Percentiles rank a stretch among this genome's conserved stretches.
Conservation (phyloP, 1,140 invertebrate species). For the Drosophila cardini region DNA sequence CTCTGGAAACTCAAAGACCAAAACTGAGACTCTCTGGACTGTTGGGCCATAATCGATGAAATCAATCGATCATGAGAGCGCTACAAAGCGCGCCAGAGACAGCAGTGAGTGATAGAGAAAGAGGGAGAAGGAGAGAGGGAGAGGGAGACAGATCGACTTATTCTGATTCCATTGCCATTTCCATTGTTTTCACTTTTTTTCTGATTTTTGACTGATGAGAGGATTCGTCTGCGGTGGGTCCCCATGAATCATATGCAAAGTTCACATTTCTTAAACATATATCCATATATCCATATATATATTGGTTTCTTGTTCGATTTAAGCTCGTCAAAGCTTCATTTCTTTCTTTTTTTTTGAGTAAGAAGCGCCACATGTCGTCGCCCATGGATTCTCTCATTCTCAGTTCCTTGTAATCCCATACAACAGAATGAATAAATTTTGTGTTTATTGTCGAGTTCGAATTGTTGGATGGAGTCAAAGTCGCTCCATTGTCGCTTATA, state of each 20-base stretch:
- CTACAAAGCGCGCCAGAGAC: too few relatives aligned
- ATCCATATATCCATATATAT: too few relatives aligned
- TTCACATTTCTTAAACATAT: neutral
- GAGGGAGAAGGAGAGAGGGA: neutral
- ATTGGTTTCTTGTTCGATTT: slow-evolving; percentile 19
- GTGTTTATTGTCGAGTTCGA: slow-evolving; percentile 46
- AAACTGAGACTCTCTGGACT: slow-evolving; percentile 38
- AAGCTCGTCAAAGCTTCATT: slow-evolving; percentile 45
- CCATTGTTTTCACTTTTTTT: slow-evolving; percentile 69
- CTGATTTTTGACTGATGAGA: slow-evolving; percentile 60
- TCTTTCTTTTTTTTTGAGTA: slow-evolving; percentile 10
- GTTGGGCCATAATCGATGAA: slow-evolving; percentile 80
- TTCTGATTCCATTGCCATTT: slow-evolving; percentile 23
- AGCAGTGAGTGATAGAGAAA: slow-evolving; percentile 4
- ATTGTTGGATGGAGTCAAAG: too few relatives aligned
- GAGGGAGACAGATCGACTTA: neutral
- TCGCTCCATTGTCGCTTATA: slow-evolving; percentile 49
- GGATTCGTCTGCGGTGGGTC: slow-evolving; percentile 52
- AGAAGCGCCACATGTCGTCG: slow-evolving; percentile 74
- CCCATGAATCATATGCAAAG: slow-evolving; percentile 41
- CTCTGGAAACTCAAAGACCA: slow-evolving; percentile 27
- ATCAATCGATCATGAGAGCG: slow-evolving; percentile 73
- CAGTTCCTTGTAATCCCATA: slow-evolving; percentile 71
- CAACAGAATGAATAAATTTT: slow-evolving; percentile 45
- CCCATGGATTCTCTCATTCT: slow-evolving; percentile 9